Conservation (phyloP, 2,888 invertebrate species). For the Odontocerum albicorne region DNA sequence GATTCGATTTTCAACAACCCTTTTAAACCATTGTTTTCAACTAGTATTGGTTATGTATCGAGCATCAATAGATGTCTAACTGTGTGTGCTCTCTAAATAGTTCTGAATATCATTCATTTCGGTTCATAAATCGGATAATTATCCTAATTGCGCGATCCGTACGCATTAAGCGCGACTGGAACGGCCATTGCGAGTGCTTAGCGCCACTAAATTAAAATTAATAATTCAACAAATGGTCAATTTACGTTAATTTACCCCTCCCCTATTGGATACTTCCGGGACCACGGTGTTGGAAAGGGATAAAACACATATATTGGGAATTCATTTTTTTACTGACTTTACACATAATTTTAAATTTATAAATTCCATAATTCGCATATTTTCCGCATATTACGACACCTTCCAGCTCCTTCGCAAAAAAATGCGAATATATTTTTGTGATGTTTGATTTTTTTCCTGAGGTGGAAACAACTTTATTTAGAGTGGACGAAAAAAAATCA, state of each 20-base stretch:
- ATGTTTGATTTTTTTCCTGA: not conserved
- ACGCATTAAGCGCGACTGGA: conserved; percentile 14
- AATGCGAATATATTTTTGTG: not conserved
- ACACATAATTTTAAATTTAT: too few relatives aligned
- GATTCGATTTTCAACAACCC: too few relatives aligned
- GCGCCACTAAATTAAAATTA: conserved; percentile 24
- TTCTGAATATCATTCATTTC: conserved; percentile 29
- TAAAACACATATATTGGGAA: too few relatives aligned
- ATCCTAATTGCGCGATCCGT: conserved; percentile 26
- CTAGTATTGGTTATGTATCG: too few relatives aligned
- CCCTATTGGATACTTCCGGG: conserved; percentile 1
- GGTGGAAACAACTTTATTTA: too few relatives aligned
- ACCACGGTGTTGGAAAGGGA: not conserved
- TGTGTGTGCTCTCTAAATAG: too few relatives aligned
- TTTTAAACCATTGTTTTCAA: too few relatives aligned
- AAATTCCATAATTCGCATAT: too few relatives aligned
- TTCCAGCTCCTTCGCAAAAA: not conserved
- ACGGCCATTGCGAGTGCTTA: not conserved
- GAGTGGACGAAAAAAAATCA: too few relatives aligned
- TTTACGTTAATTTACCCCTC: conserved; percentile 27
- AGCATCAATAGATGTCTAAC: too few relatives aligned
- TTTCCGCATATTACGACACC: too few relatives aligned
- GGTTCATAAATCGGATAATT: conserved; percentile 29
- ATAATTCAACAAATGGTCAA: conserved; percentile 31
- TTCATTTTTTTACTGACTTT: too few relatives aligned